Evolutionary conservation across 2,888 invertebrate genomes (phyloP).

Genomic region (Meganola albula): DNA sequence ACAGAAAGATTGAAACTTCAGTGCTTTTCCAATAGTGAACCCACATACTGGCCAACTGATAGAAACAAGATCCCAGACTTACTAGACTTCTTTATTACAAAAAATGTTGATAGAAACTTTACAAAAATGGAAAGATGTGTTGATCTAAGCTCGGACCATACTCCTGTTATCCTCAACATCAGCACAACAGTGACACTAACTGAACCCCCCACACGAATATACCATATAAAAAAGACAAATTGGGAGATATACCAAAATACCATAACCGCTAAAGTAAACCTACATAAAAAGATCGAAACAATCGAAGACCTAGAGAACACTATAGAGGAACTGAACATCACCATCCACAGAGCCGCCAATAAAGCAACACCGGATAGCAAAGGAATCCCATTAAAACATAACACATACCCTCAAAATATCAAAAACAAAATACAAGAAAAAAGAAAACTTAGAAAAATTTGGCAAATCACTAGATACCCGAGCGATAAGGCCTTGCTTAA

Average conservation of each 20-base stretch:
- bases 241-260: background rate
- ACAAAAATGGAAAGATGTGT: background rate
- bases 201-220: background rate
- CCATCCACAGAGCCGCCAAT: constrained; percentile 2
- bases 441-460: background rate
- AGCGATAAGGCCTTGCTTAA: background rate
- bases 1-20: background rate
- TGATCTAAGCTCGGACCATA: constrained; percentile 2
- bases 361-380: constrained; percentile 1
- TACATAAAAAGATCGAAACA: background rate
- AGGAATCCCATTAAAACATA: background rate
- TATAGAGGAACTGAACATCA: background rate
- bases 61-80: constrained; percentile 1
- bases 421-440: background rate
- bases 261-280: background rate
- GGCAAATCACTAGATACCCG: background rate
- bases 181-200: background rate
- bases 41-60: constrained; percentile 2
- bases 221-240: background rate
- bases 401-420: background rate
- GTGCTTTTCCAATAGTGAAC: background rate
- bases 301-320: background rate
- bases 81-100: background rate
- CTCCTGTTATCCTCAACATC: background rate
- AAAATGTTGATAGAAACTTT: background rate